Base-by-base conservation (phyloP, 2,888 invertebrate species). In the Thymelicus acteon region DNA sequence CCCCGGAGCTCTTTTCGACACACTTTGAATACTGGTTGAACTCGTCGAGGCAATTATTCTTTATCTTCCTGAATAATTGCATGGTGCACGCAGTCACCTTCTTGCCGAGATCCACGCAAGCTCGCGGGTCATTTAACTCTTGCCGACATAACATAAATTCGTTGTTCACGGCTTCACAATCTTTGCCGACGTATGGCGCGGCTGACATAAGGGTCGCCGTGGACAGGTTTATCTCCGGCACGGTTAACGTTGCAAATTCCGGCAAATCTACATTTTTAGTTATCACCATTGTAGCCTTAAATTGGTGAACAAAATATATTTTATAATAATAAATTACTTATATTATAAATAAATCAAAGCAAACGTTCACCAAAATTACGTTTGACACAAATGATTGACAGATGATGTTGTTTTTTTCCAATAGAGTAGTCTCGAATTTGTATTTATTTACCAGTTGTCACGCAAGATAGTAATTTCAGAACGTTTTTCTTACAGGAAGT, bases 131-230 rank as follows among this genome's bases (percentile, higher is more conserved):
- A 7, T 95, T 89, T 52, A 95, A 89, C 88, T 98, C 98, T 37
- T 94, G 83, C n/a, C 96, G 95, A 79, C 99, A 99, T 57, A 99
- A 91, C 95, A 98, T 96, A 85, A 97, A 99, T 90, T 99, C 99
- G 96, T 98, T 98, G 91, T 98, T 98, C 78, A 96, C 94, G 68
- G 93, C 89, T 91, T 99, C 98, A 90, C 99, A 99, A 79, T 96
- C 95, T 90, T 98, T 98, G 75, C 98, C 99, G 79, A 99, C 91
- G 89, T 98, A 98, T 79, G 97, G 96, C 13, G 97, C 96, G 0
- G 97, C 98, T 19, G 98, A 97, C 85, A 97, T 96, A 37, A 99
- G 93, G 62, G 96, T 96, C 8, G 98, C 95, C 4, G 96, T 96
- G 3, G 98, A 97, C 52, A 99, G 80, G 79, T 97, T 96, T 8